Percentiles rank a stretch among this genome's conserved stretches.
These are phyloP conservation scores for Paraplagusia blochii DNA, from an alignment of 2,113 vertebrate species.

Conservation along the genomic window DNA sequence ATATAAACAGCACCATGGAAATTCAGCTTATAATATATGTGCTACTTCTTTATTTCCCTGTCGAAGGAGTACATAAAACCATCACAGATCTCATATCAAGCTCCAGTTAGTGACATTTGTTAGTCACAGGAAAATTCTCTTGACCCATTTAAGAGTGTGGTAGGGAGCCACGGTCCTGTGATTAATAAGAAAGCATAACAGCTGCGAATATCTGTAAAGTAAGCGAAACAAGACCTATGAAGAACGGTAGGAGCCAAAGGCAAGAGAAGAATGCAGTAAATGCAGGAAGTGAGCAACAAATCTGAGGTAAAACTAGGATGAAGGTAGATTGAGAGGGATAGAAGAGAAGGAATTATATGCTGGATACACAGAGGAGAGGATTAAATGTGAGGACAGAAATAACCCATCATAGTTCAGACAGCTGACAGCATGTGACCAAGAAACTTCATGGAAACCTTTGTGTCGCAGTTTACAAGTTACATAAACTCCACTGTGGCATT, in stretches of 20 bases:
- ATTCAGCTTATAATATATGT: no score
- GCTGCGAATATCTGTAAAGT: neutral
- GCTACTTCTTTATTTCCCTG: no score
- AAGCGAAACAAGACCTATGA: neutral
- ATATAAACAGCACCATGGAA: no score
- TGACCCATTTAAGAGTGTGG: no score
- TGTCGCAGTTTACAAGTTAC: neutral
- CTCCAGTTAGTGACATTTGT: no score
- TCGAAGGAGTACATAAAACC: no score
- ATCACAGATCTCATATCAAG: no score
- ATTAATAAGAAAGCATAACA: neutral
- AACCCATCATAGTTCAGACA: conserved; percentile 25
- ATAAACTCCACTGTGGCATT: neutral
- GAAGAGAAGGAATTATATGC: neutral
- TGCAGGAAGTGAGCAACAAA: conserved; percentile 8
- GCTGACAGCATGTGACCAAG: conserved; percentile 21
- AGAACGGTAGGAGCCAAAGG: conserved; percentile 1
- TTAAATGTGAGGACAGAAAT: conserved; percentile 34
- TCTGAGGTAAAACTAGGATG: conserved; percentile 1
- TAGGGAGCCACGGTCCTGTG: no score
- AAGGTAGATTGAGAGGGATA: neutral
- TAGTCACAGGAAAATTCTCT: no score
- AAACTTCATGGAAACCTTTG: neutral
- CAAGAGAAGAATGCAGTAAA: conserved; percentile 4
- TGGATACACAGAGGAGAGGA: neutral